Evolutionary conservation across 1,140 invertebrate species (phyloP).

Genomic region (Patella vulgata): DNA sequence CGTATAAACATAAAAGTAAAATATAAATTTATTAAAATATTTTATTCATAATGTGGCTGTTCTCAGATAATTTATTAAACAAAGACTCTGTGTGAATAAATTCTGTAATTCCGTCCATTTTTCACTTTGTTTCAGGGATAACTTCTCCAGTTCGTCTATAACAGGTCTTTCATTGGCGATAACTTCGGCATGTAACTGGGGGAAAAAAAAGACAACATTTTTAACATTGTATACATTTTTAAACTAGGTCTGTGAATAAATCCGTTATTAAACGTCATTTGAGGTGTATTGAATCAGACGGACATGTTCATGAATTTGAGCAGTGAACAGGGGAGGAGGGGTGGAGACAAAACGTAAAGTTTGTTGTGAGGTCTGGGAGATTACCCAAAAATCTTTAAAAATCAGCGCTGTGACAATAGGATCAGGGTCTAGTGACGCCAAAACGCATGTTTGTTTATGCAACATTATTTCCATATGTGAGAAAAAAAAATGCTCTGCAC

Average conservation of each 20-base stretch:
- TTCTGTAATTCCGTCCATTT: slow-evolving; percentile 78
- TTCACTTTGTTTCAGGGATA: slow-evolving; percentile 72
- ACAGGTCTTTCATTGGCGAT: slow-evolving; percentile 73
- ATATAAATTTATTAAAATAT: too few species aligned
- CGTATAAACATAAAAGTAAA: too few species aligned
- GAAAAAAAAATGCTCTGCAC: too few species aligned
- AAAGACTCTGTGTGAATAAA: slow-evolving; percentile 80
- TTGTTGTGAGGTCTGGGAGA: background rate
- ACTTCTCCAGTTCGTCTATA: slow-evolving; percentile 70
- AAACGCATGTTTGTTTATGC: too few species aligned
- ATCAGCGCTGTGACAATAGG: too few species aligned
- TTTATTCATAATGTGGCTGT: slow-evolving; percentile 59
- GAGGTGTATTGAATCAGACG: background rate
- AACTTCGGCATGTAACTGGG: slow-evolving; percentile 74
- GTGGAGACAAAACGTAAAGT: background rate
- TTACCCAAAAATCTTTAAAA: background rate
- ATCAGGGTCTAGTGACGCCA: too few species aligned
- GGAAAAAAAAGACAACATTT: slow-evolving; percentile 17
- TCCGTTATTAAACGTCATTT: background rate
- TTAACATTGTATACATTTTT: background rate
- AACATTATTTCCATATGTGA: too few species aligned
- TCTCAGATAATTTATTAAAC: slow-evolving; percentile 71
- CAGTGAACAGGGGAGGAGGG: background rate
- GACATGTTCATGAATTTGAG: background rate
- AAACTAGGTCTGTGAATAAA: background rate